Evolutionary conservation across 53 echinoderm and acorn worm genomes (phyloP).

Genomic region (Apostichopus leukothele): DNA sequence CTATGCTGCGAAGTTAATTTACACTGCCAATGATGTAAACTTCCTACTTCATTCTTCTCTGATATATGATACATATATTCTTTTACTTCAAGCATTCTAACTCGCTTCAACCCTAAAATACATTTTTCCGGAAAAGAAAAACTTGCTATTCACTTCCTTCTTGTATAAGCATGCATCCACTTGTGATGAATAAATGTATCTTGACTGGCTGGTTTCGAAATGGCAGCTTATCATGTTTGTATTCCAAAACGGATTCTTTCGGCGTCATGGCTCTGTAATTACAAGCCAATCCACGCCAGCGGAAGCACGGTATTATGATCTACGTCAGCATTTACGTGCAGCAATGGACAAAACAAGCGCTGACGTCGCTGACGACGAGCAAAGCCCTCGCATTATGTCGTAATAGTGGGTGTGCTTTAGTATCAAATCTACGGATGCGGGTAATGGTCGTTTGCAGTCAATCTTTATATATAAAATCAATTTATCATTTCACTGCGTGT

Average conservation of each 20-base stretch:
- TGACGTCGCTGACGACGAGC: slow-evolving; percentile 28
- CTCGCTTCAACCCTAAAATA: too few relatives aligned
- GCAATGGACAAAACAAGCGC: slow-evolving; percentile 10
- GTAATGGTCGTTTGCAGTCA: not conserved
- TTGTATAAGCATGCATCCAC: too few relatives aligned
- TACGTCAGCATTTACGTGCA: slow-evolving; percentile 42
- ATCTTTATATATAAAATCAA: too few relatives aligned
- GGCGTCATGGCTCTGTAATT: not conserved
- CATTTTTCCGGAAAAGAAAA: too few relatives aligned
- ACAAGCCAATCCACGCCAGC: slow-evolving; percentile 14
- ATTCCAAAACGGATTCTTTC: not conserved
- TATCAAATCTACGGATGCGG: not conserved
- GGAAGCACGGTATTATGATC: slow-evolving; percentile 11
- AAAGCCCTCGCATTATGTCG: not conserved
- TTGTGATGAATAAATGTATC: too few relatives aligned
- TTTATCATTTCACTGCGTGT: too few relatives aligned
- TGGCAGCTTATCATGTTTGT: not conserved
- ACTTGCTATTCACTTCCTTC: too few relatives aligned
- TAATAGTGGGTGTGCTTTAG: not conserved
- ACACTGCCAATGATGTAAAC: too few relatives aligned
- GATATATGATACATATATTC: too few relatives aligned
- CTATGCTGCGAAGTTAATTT: too few relatives aligned
- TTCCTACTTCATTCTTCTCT: too few relatives aligned
- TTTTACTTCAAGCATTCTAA: too few relatives aligned
- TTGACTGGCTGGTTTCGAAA: not conserved